A percentile compares a stretch with the other conserved stretches of the same genome.
These are phyloP conservation scores for Achatina immaculata DNA, from an alignment of 1,140 invertebrate species.

Conservation along the genomic window DNA sequence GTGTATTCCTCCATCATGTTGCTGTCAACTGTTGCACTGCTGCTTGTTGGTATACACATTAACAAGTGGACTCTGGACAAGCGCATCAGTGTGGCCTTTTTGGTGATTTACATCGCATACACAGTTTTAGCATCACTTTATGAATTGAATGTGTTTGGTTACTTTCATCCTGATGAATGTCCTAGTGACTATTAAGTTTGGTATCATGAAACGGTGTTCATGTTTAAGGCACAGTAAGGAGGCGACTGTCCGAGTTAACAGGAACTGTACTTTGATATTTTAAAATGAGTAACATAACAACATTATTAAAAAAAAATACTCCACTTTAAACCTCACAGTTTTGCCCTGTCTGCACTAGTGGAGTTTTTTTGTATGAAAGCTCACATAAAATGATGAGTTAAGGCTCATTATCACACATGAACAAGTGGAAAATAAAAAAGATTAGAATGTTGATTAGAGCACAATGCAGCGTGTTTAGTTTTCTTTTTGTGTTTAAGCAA, in stretches of 20 bases:
- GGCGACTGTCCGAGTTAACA: background rate
- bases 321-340: too few species aligned
- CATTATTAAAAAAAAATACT: too few species aligned
- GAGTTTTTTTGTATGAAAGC: too few species aligned
- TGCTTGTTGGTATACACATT: constrained; percentile 59
- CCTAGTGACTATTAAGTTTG: constrained; percentile 45
- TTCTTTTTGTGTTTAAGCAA: too few species aligned
- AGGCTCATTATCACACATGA: too few species aligned
- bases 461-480: too few species aligned
- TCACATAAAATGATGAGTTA: too few species aligned
- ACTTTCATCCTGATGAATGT: constrained; percentile 66
- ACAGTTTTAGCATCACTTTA: constrained; percentile 64
- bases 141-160: constrained; percentile 69
- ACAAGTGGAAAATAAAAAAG: too few species aligned
- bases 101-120: constrained; percentile 63
- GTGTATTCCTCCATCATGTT: constrained; percentile 65
- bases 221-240: background rate
- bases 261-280: too few species aligned
- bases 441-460: too few species aligned
- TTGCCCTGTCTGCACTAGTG: too few species aligned
- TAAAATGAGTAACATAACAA: background rate
- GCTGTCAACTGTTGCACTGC: constrained; percentile 63
- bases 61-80: constrained; percentile 68
- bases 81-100: constrained; percentile 56
- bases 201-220: background rate